Conservation (phyloP, 2,888 invertebrate species). For the Latheticus oryzae region DNA sequence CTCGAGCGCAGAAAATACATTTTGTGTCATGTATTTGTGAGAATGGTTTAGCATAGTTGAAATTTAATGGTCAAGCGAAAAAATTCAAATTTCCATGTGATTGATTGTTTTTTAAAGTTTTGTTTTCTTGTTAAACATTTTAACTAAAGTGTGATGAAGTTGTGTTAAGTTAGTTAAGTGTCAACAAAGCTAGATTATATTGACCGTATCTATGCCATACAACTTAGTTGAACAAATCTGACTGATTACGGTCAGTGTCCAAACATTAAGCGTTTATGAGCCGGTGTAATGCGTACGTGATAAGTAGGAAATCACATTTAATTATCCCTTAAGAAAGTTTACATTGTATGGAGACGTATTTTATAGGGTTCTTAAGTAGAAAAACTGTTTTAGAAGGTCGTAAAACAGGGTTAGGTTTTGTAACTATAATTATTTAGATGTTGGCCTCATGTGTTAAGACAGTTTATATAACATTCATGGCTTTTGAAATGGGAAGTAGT, state of each 20-base stretch:
- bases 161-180: conserved; percentile 31
- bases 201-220: conserved; percentile 20
- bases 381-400: conserved; percentile 38
- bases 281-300: conserved; percentile 29
- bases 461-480: conserved; percentile 48
- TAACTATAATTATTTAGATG: conserved; percentile 49
- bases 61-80: too few relatives aligned
- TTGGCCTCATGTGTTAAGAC: conserved; percentile 47
- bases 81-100: too few relatives aligned
- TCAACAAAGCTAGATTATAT: conserved; percentile 31
- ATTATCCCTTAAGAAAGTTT: conserved; percentile 36
- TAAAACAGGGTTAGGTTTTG: conserved; percentile 37
- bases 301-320: conserved; percentile 39
- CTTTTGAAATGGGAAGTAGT: conserved; percentile 43
- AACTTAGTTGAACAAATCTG: conserved; percentile 29
- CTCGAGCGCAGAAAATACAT: conserved; percentile 2
- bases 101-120: too few relatives aligned
- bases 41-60: too few relatives aligned
- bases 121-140: not conserved
- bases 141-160: conserved; percentile 14
- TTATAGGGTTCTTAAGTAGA: conserved; percentile 41
- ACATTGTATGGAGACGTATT: conserved; percentile 39
- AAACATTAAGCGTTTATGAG: conserved; percentile 31
- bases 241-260: conserved; percentile 26
- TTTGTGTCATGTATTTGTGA: conserved; percentile 1